phyloP scores from a whole-genome alignment of 2,113 vertebrate species.

The Psittacara wagleri region DNA sequence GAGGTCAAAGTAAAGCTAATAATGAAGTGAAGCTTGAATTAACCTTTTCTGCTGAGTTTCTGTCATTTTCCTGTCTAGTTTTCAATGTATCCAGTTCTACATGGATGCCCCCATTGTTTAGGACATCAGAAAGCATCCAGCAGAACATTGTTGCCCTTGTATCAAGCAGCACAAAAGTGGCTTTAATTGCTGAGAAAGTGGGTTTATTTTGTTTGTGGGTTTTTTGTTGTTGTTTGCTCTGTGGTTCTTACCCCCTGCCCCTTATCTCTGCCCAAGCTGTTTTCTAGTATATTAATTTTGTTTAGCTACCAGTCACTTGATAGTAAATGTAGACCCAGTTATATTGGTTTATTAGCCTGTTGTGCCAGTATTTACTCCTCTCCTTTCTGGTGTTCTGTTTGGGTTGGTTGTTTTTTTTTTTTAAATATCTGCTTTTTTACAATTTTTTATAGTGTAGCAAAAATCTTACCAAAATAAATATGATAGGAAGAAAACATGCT shows the following conservation, averaged over 20 bases:
- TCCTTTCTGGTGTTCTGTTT: neutral
- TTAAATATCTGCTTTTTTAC: neutral
- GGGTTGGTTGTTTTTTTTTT: neutral
- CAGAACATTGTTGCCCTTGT: neutral
- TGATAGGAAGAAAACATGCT: neutral
- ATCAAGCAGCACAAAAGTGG: neutral
- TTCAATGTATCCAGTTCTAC: neutral
- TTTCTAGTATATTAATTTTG: neutral
- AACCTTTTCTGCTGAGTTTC: neutral
- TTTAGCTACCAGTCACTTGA: neutral
- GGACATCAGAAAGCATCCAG: neutral
- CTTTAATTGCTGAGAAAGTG: neutral
- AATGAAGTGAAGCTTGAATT: neutral
- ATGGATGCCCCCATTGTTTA: neutral
- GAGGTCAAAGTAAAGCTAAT: neutral
- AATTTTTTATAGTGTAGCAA: neutral
- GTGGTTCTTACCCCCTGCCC: neutral
- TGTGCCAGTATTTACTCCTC: neutral
- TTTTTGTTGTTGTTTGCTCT: neutral
- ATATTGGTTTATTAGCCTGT: neutral
- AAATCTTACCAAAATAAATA: neutral
- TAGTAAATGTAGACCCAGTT: neutral
- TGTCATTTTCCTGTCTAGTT: neutral
- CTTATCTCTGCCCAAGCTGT: neutral
- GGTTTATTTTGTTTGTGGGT: neutral